Base-by-base conservation (phyloP, 2,888 invertebrate species). In the Coelinius sp. region DNA sequence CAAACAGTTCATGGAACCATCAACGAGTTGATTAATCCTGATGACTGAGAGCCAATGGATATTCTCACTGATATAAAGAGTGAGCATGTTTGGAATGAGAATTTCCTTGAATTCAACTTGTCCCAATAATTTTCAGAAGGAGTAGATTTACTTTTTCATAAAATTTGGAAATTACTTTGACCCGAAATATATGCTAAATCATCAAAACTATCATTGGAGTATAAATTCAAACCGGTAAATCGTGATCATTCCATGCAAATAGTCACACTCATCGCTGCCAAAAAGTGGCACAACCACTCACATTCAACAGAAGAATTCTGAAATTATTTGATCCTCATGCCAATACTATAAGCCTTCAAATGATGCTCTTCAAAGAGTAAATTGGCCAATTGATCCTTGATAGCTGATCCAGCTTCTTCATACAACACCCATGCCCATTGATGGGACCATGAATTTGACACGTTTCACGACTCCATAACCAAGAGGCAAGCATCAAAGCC, bases 401-500 rank as follows among this genome's bases (percentile, higher is more conserved):
- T 44, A n/a, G 8, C 8, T 31, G 31, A 31, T 31, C 31, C 31
- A 31, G 31, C 8, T 4, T 6, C 31, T 8, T 31, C 31, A 31
- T 31, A 31, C 31, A 31, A 31, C 4, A 8, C 8, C n/a, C n/a
- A n/a, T 49, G 49, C 27, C 56, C 25, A 56, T 56, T 56, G 56
- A 56, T 56, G 56, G 27, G 27, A n/a, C 20, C 10, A 27, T 27
- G 56, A 27, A 56, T 56, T 56, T 56, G 56, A 27, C 56, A 56
- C 56, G 14, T 56, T 56, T 25, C 56, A n/a, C 7, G 6, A 56
- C 1, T 27, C 27, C 27, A 56, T 56, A 56, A 56, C 27, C 27
- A 56, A 56, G 25, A 56, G 27, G 56, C 56, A 56, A 12, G 25
- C 27, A 56, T 27, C 56, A 56, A 56, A 56, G 56, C 17, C n/a